Evolutionary conservation across 2,797 vertebrate species (phyloP).

Genomic region (Xiphophorus birchmanni): DNA sequence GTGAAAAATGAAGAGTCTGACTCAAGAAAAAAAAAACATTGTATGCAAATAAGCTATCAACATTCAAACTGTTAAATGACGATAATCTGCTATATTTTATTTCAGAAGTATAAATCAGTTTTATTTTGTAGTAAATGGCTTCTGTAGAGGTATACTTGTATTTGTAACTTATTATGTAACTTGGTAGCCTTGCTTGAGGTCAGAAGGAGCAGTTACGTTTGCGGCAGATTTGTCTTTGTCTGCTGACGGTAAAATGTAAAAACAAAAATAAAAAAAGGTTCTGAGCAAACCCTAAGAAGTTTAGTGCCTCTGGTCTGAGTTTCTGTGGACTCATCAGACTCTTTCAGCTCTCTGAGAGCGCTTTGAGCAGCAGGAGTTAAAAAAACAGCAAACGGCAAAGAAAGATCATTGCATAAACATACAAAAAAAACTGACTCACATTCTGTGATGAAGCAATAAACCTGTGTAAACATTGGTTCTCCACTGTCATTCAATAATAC

Average conservation of each 20-base stretch:
- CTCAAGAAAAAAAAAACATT: not conserved
- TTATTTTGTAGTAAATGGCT: slow-evolving; percentile 57
- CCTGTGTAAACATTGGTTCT: slow-evolving; percentile 51
- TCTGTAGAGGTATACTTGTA: slow-evolving; percentile 63
- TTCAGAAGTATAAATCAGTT: slow-evolving; percentile 10
- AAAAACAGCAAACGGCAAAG: slow-evolving; percentile 28
- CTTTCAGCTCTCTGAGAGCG: slow-evolving; percentile 33
- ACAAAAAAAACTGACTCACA: slow-evolving; percentile 33
- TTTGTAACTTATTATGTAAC: slow-evolving; percentile 36
- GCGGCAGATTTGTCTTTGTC: slow-evolving; percentile 43
- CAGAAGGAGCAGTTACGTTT: slow-evolving; percentile 40
- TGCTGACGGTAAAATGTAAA: slow-evolving; percentile 28
- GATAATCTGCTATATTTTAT: not conserved
- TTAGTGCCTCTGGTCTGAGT: slow-evolving; percentile 33
- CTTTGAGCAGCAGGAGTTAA: slow-evolving; percentile 26
- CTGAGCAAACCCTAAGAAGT: slow-evolving; percentile 30
- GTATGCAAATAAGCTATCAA: not conserved
- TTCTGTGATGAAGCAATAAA: slow-evolving; percentile 31
- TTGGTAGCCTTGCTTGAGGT: slow-evolving; percentile 42
- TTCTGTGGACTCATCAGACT: slow-evolving; percentile 38
- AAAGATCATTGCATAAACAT: slow-evolving; percentile 30
- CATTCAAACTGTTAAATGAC: not conserved
- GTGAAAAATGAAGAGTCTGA: slow-evolving; percentile 18
- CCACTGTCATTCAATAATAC: slow-evolving; percentile 18
- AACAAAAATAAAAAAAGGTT: slow-evolving; percentile 16